Evolutionary conservation across 2,888 invertebrate genomes (phyloP).

Genomic region (Alloscopus bannaensis): DNA sequence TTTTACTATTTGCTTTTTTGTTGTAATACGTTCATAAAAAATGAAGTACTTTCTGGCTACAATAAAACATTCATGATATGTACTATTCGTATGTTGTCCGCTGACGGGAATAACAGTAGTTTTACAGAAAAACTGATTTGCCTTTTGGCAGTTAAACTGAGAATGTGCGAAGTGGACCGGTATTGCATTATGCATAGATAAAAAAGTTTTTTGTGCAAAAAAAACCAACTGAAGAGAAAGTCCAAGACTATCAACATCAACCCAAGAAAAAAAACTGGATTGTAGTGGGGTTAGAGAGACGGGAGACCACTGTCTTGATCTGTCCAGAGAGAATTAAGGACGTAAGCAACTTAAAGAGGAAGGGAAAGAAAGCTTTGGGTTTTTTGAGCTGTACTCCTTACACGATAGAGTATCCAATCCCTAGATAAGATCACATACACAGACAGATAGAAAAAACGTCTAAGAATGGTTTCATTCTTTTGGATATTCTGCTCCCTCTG

Average conservation of each 20-base stretch:
- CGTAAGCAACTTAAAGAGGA: slow-evolving; percentile 20
- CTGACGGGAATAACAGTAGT: too few species aligned
- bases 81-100: too few species aligned
- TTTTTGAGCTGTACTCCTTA: background rate
- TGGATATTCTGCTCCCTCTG: background rate
- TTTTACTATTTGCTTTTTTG: too few species aligned
- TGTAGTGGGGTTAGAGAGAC: background rate
- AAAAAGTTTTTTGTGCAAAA: slow-evolving; percentile 5
- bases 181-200: slow-evolving; percentile 23
- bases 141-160: background rate
- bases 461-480: background rate
- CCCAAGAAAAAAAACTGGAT: slow-evolving; percentile 20
- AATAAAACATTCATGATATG: too few species aligned
- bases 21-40: too few species aligned
- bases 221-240: background rate
- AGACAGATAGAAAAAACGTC: too few species aligned
- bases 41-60: too few species aligned
- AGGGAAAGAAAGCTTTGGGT: slow-evolving; percentile 5
- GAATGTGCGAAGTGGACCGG: background rate
- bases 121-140: background rate
- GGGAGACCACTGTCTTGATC: slow-evolving; percentile 53
- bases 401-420: slow-evolving; percentile 4
- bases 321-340: slow-evolving; percentile 58
- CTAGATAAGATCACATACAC: background rate
- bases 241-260: background rate